These are phyloP conservation scores for Ctenopoma multispine DNA, from an alignment of 2,797 vertebrate genomes.

Conservation along the genomic window DNA sequence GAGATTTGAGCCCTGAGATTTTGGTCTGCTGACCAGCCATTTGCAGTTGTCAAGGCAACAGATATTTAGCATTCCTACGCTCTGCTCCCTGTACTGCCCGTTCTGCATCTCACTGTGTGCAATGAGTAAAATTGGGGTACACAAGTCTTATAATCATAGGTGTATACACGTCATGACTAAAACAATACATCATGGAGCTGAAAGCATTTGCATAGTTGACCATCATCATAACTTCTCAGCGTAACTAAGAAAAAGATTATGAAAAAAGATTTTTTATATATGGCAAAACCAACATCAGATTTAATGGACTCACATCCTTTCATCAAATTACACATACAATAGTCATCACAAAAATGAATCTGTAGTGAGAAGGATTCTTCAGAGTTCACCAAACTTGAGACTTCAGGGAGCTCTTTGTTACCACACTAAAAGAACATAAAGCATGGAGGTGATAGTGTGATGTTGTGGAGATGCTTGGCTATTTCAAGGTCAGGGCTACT, in stretches of 20 bases:
- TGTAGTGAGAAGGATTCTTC: no score
- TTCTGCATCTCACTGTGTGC: conserved; percentile 5
- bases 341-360: no score
- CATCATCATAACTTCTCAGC: neutral
- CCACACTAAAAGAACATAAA: no score
- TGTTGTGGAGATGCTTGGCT: no score
- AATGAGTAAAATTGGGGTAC: neutral
- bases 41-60: conserved; percentile 41
- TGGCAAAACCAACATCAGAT: no score
- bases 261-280: neutral
- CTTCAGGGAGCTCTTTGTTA: no score
- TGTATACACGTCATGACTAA: neutral
- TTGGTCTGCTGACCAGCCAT: conserved; percentile 16
- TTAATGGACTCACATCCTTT: neutral
- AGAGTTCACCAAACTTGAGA: no score
- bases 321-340: neutral
- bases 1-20: conserved; percentile 3
- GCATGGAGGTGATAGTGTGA: no score
- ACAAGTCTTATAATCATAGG: neutral
- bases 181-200: neutral
- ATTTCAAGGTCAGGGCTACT: no score
- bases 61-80: conserved; percentile 13
- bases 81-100: conserved; percentile 8
- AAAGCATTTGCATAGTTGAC: neutral
- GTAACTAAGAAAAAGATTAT: neutral